phyloP scores from a whole-genome alignment of 1,140 invertebrate species.

The Diorhabda sublineata region DNA sequence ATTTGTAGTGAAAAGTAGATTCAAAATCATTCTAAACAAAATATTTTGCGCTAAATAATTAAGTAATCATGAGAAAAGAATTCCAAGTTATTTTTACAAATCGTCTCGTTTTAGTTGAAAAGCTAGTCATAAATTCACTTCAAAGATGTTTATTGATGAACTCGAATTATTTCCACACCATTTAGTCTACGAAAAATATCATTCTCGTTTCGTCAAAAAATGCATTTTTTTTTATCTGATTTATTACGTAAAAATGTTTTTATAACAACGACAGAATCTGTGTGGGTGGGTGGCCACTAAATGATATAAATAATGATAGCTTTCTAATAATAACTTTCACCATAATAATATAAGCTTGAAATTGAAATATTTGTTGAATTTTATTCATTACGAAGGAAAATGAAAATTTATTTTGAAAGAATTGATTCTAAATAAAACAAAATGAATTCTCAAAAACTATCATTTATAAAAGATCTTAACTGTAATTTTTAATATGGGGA shows the following conservation, averaged over 20 bases:
- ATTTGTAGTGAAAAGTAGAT: too few relatives aligned
- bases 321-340: neutral
- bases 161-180: neutral
- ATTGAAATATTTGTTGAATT: too few relatives aligned
- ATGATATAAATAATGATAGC: neutral
- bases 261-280: neutral
- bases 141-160: slow-evolving; percentile 1
- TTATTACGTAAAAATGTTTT: neutral
- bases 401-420: too few relatives aligned
- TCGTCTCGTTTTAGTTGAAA: neutral
- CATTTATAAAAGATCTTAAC: too few relatives aligned
- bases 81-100: too few relatives aligned
- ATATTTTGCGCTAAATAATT: too few relatives aligned
- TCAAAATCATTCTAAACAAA: too few relatives aligned
- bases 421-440: too few relatives aligned
- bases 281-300: neutral
- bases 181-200: neutral
- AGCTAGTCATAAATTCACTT: neutral
- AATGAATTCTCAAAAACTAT: too few relatives aligned
- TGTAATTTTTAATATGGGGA: too few relatives aligned
- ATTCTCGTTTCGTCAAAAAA: neutral
- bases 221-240: neutral
- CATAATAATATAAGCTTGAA: neutral
- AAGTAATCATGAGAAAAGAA: too few relatives aligned
- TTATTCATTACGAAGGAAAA: too few relatives aligned